Evolutionary conservation across 2,797 vertebrate genomes (phyloP), one percentile per base, ranked within the genome.

Genomic region (Numenius phaeopus): DNA sequence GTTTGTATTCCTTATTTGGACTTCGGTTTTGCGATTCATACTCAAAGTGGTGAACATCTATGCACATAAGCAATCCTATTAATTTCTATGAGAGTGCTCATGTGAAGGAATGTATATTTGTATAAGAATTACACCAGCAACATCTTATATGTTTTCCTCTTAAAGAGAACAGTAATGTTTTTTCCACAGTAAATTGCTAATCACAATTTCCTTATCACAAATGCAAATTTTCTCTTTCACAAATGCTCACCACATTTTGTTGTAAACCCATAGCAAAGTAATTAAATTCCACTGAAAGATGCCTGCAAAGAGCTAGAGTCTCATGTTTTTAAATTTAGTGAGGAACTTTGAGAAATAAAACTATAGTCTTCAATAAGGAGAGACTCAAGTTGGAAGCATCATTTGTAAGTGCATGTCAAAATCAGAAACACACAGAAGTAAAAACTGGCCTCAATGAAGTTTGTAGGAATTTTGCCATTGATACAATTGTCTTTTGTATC

Each of bases 381-480:
- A 9, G 3, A 49, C 34, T 72, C 84, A n/a, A 66, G 3, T 9
- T 50, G 47, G 27, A 78, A 94, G 44, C 54, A 46, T 70, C 19
- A 23, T 39, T 26, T 73, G 4, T 76, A 78, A 90, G 11, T 62
- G 30, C 11, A 40, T 40, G 11, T 46, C 52, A 89, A 77, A 93
- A 57, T 4, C 19, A 70, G 85, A 55, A 72, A 3, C 9, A 61
- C 15, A 26, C 3, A 34, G 30, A 66, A 77, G 32, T 57, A 21
- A 67, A 82, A 94, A 34, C 54, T 49, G 12, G 1, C 17, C 13
- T 20, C 0, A 0, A 14, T 64, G 23, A 70, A 59, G 4, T 42
- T 20, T 57, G 11, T 39, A n/a, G 40, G 22, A 91, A 64, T 80
- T 85, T 87, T 93, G 19, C 11, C 14, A 0, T 65, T 82, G 21